These are phyloP conservation scores for Lepeophtheirus nordmannii DNA, from an alignment of 2,888 invertebrate genomes.

Conservation along the genomic window DNA sequence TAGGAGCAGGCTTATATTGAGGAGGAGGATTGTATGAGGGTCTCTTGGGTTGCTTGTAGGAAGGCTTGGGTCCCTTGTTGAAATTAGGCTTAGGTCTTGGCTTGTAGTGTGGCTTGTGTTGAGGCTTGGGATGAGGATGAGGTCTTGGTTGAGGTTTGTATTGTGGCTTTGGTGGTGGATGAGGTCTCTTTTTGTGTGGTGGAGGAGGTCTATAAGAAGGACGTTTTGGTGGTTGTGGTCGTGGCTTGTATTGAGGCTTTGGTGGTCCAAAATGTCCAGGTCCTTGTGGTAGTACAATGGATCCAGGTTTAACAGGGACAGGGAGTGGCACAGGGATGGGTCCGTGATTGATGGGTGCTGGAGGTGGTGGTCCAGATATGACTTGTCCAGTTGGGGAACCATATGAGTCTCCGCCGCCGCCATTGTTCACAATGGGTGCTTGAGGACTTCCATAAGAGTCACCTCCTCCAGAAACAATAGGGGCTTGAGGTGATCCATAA, in stretches of 20 bases:
- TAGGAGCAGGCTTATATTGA: conserved; percentile 25
- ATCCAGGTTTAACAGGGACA: conserved; percentile 26
- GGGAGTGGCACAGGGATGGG: conserved; percentile 27
- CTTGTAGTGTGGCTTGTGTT: conserved; percentile 24
- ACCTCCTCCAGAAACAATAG: background rate
- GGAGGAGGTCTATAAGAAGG: conserved; percentile 24
- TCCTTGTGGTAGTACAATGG: conserved; percentile 24
- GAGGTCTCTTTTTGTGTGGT: conserved; percentile 21
- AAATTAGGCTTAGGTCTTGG: conserved; percentile 21
- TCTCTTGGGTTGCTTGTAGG: conserved; percentile 21
- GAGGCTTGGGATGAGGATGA: background rate
- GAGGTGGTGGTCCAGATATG: conserved; percentile 23
- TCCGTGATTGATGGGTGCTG: conserved; percentile 14
- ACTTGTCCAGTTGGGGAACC: conserved; percentile 11
- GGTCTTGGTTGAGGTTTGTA: conserved; percentile 23
- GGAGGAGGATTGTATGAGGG: conserved; percentile 21
- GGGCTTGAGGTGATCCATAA: conserved; percentile 23
- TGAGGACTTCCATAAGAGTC: conserved; percentile 20
- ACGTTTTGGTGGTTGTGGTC: conserved; percentile 17
- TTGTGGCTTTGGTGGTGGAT: conserved; percentile 22
- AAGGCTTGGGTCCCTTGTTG: conserved; percentile 20
- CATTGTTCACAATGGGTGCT: conserved; percentile 21
- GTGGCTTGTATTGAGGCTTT: conserved; percentile 22
- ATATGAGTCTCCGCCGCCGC: conserved; percentile 16
- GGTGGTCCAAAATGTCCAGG: conserved; percentile 25